Evolutionary conservation across 2,888 invertebrate genomes (phyloP), one percentile per base, ranked within the genome.

Genomic region (Argyra leucocephala): DNA sequence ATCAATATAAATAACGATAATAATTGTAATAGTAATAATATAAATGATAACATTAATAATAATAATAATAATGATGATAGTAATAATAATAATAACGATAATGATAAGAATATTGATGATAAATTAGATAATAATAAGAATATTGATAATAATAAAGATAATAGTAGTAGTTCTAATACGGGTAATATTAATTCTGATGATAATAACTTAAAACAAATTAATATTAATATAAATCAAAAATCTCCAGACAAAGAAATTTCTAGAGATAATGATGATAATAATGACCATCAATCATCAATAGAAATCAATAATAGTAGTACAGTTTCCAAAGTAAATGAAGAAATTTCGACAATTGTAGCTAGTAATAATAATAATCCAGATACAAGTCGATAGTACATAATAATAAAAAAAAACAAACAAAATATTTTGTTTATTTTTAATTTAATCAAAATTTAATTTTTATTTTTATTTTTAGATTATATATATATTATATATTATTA

Each of bases 381-480:
- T 48, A 48, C 48, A 48, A 48, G 48, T 48, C 48, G 48, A 48
- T 48, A 48, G 48, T 48, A 48, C 48, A 48, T 48, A 48, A 18
- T 48, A 18, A n/a, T n/a, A n/a, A n/a, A n/a, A n/a, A n/a, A 48
- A 48, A 48, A 48, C 31, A 31, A 31, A 31, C 7, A 31, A 31
- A 10, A 31, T 31, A 10, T 10, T 18, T 12, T 48, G 12, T 18
- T 12, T 48, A 48, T 48, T 48, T 48, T 48, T 48, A 18, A 5
- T 48, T n/a, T 48, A 48, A 15, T 48, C 37, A 10, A 24, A 10
- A 66, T 22, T 36, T 57, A 60, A 63, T 63, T 64, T 62, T 68
- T 66, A 24, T 9, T 18, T 65, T 65, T 66, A 31, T 61, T 65
- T 64, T 57, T 61, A 37, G 63, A 66, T 63, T 58, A 24, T 18